These are phyloP conservation scores for Xiphophorus hellerii DNA, from an alignment of 2,113 vertebrate genomes.

Conservation along the genomic window DNA sequence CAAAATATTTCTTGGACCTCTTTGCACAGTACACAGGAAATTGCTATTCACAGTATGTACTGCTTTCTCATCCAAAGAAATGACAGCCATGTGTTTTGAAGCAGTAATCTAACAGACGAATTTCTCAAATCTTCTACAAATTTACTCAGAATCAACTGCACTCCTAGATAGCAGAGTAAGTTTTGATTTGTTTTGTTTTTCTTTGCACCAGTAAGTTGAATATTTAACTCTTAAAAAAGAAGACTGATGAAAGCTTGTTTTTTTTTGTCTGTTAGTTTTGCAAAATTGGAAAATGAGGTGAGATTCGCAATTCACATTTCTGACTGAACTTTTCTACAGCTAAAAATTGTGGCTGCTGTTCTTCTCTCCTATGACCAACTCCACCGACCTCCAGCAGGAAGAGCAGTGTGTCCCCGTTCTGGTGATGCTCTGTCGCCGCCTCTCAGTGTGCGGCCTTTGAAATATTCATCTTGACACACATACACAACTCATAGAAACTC, in stretches of 20 bases:
- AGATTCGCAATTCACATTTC: too few species aligned
- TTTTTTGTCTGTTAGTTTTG: too few species aligned
- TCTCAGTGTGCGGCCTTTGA: slow-evolving; percentile 56
- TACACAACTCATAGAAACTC: slow-evolving; percentile 38
- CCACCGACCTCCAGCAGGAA: slow-evolving; percentile 29
- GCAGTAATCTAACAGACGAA: slow-evolving; percentile 16
- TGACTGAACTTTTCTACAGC: too few species aligned
- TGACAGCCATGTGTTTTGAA: slow-evolving; percentile 4
- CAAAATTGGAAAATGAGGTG: too few species aligned
- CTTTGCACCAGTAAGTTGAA: not conserved
- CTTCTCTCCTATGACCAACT: slow-evolving; percentile 5
- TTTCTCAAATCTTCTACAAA: not conserved
- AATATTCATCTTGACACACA: slow-evolving; percentile 66
- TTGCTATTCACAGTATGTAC: slow-evolving; percentile 2
- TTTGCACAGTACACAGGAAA: not conserved
- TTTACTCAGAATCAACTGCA: not conserved
- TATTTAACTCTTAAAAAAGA: not conserved
- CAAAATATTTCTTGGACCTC: not conserved
- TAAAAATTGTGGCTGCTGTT: not conserved
- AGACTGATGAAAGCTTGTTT: not conserved
- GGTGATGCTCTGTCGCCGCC: slow-evolving; percentile 50
- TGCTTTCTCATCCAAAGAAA: slow-evolving; percentile 20
- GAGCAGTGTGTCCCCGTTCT: slow-evolving; percentile 59
- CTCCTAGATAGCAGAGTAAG: not conserved
- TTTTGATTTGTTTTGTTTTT: not conserved